Conservation (phyloP, 2,888 invertebrate genomes). For the Drosophila pseudotalamancana region DNA sequence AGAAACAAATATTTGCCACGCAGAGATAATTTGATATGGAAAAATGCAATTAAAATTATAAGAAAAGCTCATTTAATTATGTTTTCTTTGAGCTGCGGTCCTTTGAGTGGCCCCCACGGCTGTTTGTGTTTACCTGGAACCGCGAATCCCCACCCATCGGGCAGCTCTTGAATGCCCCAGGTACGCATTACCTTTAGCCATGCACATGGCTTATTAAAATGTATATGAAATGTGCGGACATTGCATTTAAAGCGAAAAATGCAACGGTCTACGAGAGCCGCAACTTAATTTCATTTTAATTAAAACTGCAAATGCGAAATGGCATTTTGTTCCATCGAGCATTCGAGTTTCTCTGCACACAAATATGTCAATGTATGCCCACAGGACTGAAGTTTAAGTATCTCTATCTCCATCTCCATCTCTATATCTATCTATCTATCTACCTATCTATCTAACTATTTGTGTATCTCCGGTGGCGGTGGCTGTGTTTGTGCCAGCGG, state of each 20-base stretch:
- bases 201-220: conserved; percentile 51
- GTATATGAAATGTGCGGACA: conserved; percentile 50
- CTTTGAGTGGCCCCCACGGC: conserved; percentile 4
- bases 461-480: conserved; percentile 1
- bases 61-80: neutral
- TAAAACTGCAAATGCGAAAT: conserved; percentile 64
- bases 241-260: conserved; percentile 43
- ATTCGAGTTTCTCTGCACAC: conserved; percentile 8
- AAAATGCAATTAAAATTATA: conserved; percentile 3
- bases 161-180: neutral
- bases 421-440: neutral
- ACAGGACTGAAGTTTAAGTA: conserved; percentile 12
- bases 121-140: neutral
- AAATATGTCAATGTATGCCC: conserved; percentile 41
- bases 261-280: conserved; percentile 37
- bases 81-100: neutral
- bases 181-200: conserved; percentile 26
- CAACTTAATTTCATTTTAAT: conserved; percentile 77
- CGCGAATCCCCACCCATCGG: too few species aligned
- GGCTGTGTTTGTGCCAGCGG: conserved; percentile 12
- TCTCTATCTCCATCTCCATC: neutral
- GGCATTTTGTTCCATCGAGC: conserved; percentile 8
- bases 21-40: too few species aligned
- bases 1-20: too few species aligned
- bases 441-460: conserved; percentile 2